A percentile compares a stretch with the other conserved stretches of the same genome.
These are phyloP conservation scores for Drosophila serrata DNA, from an alignment of 1,140 invertebrate species.

Conservation along the genomic window DNA sequence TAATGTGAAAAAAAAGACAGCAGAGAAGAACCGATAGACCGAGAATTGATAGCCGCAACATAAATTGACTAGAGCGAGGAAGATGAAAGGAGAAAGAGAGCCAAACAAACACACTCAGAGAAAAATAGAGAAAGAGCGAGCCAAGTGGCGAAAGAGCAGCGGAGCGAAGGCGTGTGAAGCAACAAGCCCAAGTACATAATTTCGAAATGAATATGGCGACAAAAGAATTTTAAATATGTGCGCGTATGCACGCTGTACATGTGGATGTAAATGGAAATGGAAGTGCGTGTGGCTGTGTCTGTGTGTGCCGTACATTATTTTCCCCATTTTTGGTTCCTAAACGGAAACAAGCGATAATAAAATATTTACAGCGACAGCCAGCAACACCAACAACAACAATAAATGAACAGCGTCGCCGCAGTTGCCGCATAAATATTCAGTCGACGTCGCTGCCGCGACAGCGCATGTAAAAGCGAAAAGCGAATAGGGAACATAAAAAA, in stretches of 20 bases:
- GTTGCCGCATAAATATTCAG: constrained; percentile 60
- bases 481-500: constrained; percentile 1
- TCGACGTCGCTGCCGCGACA: constrained; percentile 44
- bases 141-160: constrained; percentile 39
- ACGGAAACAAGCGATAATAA: constrained; percentile 84
- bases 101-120: neutral
- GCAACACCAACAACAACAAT: constrained; percentile 32
- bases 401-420: constrained; percentile 33
- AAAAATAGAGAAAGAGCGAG: neutral
- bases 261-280: constrained; percentile 19
- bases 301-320: constrained; percentile 47
- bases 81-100: constrained; percentile 1
- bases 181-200: constrained; percentile 77
- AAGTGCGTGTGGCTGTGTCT: constrained; percentile 23
- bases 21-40: constrained; percentile 17
- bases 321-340: constrained; percentile 76
- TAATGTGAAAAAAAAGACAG: constrained; percentile 4
- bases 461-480: constrained; percentile 39
- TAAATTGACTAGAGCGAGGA: constrained; percentile 58
- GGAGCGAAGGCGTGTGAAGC: constrained; percentile 69
- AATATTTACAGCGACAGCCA: constrained; percentile 75
- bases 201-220: constrained; percentile 80
- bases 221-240: constrained; percentile 81
- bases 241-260: constrained; percentile 29
- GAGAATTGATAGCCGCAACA: constrained; percentile 50